phyloP scores from a whole-genome alignment of 2,113 vertebrate genomes.

The Mugil cephalus region DNA sequence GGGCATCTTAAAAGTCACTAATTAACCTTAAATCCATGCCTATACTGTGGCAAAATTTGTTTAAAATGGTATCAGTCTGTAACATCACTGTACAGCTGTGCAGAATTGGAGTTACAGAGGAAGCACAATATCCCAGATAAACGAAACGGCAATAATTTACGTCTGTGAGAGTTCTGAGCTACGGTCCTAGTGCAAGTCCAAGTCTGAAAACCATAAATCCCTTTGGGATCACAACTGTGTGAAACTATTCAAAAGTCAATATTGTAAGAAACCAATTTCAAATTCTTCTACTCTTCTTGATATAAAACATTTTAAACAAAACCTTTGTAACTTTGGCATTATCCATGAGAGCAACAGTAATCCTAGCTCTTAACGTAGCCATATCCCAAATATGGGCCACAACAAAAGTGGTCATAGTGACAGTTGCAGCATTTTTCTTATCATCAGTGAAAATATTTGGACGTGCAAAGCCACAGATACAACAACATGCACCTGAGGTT shows the following conservation, averaged over 20 bases:
- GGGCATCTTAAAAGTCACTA: background rate
- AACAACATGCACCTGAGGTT: slow-evolving; percentile 4
- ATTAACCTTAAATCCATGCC: background rate
- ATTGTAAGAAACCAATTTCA: background rate
- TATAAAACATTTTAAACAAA: background rate
- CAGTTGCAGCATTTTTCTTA: background rate
- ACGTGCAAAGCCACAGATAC: background rate
- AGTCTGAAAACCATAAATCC: background rate
- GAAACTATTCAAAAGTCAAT: background rate
- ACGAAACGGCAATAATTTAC: background rate
- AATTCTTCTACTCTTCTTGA: background rate
- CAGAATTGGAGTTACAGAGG: no score
- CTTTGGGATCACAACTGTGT: background rate
- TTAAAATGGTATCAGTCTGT: background rate
- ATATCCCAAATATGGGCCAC: background rate
- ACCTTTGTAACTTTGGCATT: background rate
- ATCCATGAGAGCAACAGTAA: background rate
- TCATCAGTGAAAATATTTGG: slow-evolving; percentile 10
- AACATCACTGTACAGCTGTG: background rate
- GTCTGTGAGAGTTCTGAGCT: no score
- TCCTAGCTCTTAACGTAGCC: background rate
- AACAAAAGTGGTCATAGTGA: background rate
- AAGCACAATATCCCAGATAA: background rate
- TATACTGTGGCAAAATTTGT: background rate
- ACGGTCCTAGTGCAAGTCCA: no score